Conservation (phyloP, 1,140 invertebrate species). For the Piezodorus guildinii region DNA sequence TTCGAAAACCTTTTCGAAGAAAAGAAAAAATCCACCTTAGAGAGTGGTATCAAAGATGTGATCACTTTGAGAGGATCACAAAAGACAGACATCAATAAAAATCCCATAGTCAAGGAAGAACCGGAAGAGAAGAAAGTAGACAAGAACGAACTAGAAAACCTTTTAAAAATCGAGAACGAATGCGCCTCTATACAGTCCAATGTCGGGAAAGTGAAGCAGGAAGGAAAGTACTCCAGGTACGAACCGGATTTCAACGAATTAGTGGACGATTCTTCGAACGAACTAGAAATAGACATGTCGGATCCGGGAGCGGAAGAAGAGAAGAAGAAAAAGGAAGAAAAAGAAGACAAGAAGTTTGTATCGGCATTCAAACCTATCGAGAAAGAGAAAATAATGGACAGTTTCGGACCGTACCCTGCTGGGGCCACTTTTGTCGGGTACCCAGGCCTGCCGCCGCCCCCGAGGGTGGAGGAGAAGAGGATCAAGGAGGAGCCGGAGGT, state of each 20-base stretch:
- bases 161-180: conserved; percentile 42
- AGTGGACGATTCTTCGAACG: conserved; percentile 61
- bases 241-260: conserved; percentile 67
- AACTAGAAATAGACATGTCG: conserved; percentile 67
- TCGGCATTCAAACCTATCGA: conserved; percentile 60
- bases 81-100: conserved; percentile 27
- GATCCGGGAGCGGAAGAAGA: conserved; percentile 32
- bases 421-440: conserved; percentile 52
- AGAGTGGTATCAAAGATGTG: conserved; percentile 49
- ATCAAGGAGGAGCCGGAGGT: conserved; percentile 30
- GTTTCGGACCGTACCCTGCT: conserved; percentile 46
- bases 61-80: conserved; percentile 48
- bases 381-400: conserved; percentile 30
- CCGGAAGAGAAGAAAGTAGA: conserved; percentile 27
- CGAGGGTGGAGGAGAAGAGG: conserved; percentile 32
- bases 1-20: conserved; percentile 79
- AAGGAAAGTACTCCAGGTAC: conserved; percentile 43
- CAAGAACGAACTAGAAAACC: conserved; percentile 38
- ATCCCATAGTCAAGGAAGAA: conserved; percentile 22
- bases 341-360: conserved; percentile 30
- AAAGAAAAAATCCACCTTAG: conserved; percentile 50
- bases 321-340: conserved; percentile 38
- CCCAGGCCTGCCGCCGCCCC: conserved; percentile 33
- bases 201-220: conserved; percentile 30
- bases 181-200: conserved; percentile 38